Evolutionary conservation across 2,797 vertebrate genomes (phyloP), one percentile per base, ranked within the genome.

Genomic region (Amazona ochrocephala): DNA sequence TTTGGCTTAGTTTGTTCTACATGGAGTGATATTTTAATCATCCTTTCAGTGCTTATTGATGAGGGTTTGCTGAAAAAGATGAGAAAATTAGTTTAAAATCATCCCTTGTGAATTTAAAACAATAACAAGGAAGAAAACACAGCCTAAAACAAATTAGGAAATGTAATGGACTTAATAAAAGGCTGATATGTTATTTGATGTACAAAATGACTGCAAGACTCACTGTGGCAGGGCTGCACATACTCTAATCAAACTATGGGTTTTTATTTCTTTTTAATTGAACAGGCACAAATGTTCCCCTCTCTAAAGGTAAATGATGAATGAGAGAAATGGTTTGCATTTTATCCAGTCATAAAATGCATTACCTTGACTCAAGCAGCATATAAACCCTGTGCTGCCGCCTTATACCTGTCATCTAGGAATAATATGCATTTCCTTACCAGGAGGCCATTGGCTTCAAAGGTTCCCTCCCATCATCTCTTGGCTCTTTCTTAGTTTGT

Each of bases 31-130:
- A 97, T 98, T 98, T 98, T 98, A 97, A 97, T 98, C 96, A 98
- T 96, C 86, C 87, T 97, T 98, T 97, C 91, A 89, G 91, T 96
- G 96, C 86, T 98, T 98, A 98, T 98, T 98, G 98, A 98, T 98
- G 98, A 98, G 84, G 50, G 80, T 86, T 97, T 93, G 94, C 94
- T 86, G 84, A 95, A 96, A 97, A 97, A 97, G 97, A 98, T 97
- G 97, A 98, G 96, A 97, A 97, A 95, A 97, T 98, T 97, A 98
- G 96, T 96, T 98, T 98, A 97, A 97, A 98, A 97, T 97, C 96
- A 97, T 97, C 97, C 94, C 94, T 84, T 94, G 94, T 72, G 96
- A 97, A 97, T 97, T 97, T 97, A 96, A 97, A 98, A 97, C 97
- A 97, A 96, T 97, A 97, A 97, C 80, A 97, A 93, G 91, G 61